Evolutionary conservation across 53 echinoderm and acorn worm species (phyloP).

Genomic region (Henricia sp.): DNA sequence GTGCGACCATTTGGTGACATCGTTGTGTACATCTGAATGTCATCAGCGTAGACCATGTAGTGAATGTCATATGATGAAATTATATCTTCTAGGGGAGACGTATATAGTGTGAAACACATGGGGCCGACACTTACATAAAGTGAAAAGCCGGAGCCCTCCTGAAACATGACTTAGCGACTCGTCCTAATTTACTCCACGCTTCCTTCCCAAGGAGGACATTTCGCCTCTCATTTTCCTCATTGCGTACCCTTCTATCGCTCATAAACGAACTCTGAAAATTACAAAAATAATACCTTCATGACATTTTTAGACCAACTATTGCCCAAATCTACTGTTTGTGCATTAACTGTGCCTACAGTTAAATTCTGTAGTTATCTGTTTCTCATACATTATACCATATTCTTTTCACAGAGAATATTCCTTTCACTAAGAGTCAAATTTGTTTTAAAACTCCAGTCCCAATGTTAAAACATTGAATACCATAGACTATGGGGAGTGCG

Average conservation of each 20-base stretch:
- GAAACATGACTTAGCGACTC: conserved; percentile 68
- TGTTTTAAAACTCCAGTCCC: too few relatives aligned
- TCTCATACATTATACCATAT: too few relatives aligned
- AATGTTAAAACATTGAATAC: too few relatives aligned
- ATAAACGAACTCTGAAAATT: conserved; percentile 69
- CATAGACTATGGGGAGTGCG: too few relatives aligned
- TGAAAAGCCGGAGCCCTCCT: conserved; percentile 86
- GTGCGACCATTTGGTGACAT: conserved; percentile 79
- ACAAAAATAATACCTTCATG: background rate
- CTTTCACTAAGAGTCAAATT: too few relatives aligned
- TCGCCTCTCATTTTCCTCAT: conserved; percentile 34
- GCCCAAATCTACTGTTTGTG: too few relatives aligned
- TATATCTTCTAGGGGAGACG: conserved; percentile 1
- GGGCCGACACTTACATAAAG: conserved; percentile 78
- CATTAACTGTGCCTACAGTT: too few relatives aligned
- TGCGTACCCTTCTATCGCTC: conserved; percentile 60
- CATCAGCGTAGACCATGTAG: background rate
- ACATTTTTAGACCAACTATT: too few relatives aligned
- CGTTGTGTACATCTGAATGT: conserved; percentile 72
- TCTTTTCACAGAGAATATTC: too few relatives aligned
- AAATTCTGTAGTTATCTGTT: too few relatives aligned
- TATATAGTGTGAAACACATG: background rate
- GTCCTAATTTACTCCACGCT: conserved; percentile 76
- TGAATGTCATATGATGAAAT: background rate
- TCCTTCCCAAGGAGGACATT: conserved; percentile 60